phyloP scores from a whole-genome alignment of 2,797 vertebrate genomes.

The Acrocephalus scirpaceus region DNA sequence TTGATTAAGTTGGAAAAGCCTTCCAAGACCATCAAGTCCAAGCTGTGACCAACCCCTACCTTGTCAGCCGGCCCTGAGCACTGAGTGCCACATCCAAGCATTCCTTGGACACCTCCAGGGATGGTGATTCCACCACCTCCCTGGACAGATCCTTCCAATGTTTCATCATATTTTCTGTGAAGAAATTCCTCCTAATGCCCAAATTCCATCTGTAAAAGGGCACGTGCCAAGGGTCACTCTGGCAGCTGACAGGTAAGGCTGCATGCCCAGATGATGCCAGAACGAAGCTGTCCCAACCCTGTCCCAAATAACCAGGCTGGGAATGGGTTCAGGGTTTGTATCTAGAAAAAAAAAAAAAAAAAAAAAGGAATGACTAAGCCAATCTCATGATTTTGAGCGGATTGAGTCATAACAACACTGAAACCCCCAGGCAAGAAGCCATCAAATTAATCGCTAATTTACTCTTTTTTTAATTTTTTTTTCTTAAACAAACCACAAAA shows the following conservation, averaged over 20 bases:
- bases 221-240: accelerated
- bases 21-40: background rate
- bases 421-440: background rate
- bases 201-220: background rate
- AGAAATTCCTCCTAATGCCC: background rate
- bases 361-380: background rate
- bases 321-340: background rate
- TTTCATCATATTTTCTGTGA: background rate
- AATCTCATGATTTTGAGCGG: slow-evolving; percentile 1
- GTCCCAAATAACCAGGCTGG: background rate
- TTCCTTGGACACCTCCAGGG: background rate
- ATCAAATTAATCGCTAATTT: background rate
- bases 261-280: accelerated
- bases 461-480: background rate
- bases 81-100: background rate
- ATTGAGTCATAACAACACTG: slow-evolving; percentile 7
- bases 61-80: background rate
- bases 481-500: background rate
- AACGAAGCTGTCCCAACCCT: accelerated
- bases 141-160: background rate
- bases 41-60: background rate
- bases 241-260: background rate
- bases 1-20: background rate
- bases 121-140: background rate
- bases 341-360: background rate